Conservation (phyloP, 2,888 invertebrate species). For the Orgyia antiqua region DNA sequence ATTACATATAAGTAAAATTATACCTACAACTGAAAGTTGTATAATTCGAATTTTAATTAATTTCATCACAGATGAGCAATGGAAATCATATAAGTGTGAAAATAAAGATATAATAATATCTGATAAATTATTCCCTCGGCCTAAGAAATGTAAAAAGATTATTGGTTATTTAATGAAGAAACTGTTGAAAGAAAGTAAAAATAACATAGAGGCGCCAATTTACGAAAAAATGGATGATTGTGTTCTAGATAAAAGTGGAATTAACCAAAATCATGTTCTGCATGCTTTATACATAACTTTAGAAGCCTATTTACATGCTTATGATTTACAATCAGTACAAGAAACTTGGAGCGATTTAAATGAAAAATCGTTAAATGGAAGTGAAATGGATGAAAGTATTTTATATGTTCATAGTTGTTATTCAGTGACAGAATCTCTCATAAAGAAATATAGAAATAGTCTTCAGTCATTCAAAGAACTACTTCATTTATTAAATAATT, state of each 20-base stretch:
- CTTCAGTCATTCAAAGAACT: conserved; percentile 44
- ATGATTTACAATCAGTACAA: conserved; percentile 46
- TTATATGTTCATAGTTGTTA: conserved; percentile 33
- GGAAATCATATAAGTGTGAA: conserved; percentile 33
- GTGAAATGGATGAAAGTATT: conserved; percentile 10
- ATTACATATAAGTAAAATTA: conserved; percentile 36
- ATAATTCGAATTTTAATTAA: conserved; percentile 40
- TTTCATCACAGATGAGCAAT: conserved; percentile 39
- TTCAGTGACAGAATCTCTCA: conserved; percentile 43
- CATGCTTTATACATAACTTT: conserved; percentile 46
- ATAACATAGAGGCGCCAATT: conserved; percentile 5
- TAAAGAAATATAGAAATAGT: conserved; percentile 52
- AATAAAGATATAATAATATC: conserved; percentile 24
- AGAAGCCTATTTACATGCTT: conserved; percentile 56
- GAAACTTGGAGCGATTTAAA: conserved; percentile 47
- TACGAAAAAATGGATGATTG: conserved; percentile 36
- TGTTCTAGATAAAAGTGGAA: conserved; percentile 6
- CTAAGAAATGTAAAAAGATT: conserved; percentile 32
- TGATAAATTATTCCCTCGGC: conserved; percentile 25
- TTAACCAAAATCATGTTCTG: conserved; percentile 37
- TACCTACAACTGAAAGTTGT: conserved; percentile 37
- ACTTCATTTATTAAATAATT: conserved; percentile 28
- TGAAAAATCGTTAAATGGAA: conserved; percentile 26
- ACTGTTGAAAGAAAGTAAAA: conserved; percentile 15
- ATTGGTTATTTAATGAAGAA: conserved; percentile 35